These are phyloP conservation scores for Alethe castanea DNA, from an alignment of 2,113 vertebrate genomes.

Conservation along the genomic window DNA sequence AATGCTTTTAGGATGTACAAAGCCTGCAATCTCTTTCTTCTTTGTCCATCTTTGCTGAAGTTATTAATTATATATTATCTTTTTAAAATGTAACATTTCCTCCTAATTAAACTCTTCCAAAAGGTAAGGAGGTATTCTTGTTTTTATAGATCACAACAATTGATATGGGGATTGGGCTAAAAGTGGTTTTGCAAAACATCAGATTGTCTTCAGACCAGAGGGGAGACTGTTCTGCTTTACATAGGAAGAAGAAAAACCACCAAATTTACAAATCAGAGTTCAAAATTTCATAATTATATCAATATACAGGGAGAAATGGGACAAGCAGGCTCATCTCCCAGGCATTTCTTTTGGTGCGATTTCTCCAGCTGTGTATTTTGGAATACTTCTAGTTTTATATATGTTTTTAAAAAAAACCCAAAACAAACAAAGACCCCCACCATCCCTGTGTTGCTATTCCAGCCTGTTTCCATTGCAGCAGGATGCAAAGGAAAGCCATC, in stretches of 20 bases:
- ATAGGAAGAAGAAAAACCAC: accelerated
- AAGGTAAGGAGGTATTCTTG: slow-evolving; percentile 9
- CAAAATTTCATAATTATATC: background rate
- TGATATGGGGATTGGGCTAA: background rate
- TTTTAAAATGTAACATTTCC: background rate
- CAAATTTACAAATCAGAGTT: background rate
- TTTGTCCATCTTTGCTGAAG: slow-evolving; percentile 16
- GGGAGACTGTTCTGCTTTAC: background rate
- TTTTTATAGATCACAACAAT: background rate
- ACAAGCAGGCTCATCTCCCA: background rate
- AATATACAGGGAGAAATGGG: background rate
- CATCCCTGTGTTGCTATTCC: background rate
- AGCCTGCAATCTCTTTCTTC: background rate
- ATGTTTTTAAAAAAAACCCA: no score
- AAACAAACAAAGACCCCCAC: no score
- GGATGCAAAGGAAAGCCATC: background rate
- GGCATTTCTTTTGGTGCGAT: background rate
- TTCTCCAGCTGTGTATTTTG: background rate
- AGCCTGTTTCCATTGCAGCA: background rate
- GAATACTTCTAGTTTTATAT: background rate
- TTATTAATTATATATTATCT: slow-evolving; percentile 28
- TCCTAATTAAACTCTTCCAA: slow-evolving; percentile 19
- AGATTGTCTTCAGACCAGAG: background rate
- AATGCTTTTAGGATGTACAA: slow-evolving; percentile 17
- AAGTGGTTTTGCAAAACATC: background rate